Conservation (phyloP, 2,113 vertebrate genomes). For the Laticauda laticaudata region DNA sequence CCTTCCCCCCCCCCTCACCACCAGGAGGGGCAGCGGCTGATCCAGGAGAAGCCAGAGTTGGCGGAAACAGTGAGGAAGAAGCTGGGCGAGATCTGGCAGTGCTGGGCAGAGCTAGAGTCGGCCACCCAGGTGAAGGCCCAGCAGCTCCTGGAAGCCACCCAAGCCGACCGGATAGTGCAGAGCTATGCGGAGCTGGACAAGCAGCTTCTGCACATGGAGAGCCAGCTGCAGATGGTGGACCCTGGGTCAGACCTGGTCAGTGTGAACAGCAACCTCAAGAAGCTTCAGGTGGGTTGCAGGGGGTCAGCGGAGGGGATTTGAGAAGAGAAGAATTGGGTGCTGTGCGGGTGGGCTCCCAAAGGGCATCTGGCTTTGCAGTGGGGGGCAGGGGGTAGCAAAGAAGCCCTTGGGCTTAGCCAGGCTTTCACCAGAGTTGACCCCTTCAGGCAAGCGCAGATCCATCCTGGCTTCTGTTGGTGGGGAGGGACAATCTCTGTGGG, state of each 20-base stretch:
- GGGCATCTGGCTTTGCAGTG: neutral
- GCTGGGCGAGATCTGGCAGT: slow-evolving; percentile 85
- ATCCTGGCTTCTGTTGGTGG: too few relatives aligned
- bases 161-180: slow-evolving; percentile 83
- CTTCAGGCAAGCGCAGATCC: neutral
- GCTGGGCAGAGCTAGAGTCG: slow-evolving; percentile 88
- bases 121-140: slow-evolving; percentile 84
- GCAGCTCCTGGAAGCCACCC: slow-evolving; percentile 87
- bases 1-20: neutral
- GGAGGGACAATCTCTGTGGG: neutral
- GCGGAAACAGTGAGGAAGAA: slow-evolving; percentile 79
- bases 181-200: slow-evolving; percentile 85
- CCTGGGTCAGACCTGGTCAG: slow-evolving; percentile 81
- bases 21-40: slow-evolving; percentile 87
- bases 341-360: too few relatives aligned
- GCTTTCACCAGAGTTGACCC: neutral
- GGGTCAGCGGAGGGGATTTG: fast-evolving
- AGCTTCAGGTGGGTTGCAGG: slow-evolving; percentile 77
- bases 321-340: too few relatives aligned
- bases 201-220: slow-evolving; percentile 81
- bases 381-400: neutral
- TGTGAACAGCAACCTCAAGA: slow-evolving; percentile 88
- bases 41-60: slow-evolving; percentile 89
- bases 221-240: slow-evolving; percentile 79
- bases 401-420: neutral